Evolutionary conservation across 2,113 vertebrate genomes (phyloP).

Genomic region (Carlito syrichta): DNA sequence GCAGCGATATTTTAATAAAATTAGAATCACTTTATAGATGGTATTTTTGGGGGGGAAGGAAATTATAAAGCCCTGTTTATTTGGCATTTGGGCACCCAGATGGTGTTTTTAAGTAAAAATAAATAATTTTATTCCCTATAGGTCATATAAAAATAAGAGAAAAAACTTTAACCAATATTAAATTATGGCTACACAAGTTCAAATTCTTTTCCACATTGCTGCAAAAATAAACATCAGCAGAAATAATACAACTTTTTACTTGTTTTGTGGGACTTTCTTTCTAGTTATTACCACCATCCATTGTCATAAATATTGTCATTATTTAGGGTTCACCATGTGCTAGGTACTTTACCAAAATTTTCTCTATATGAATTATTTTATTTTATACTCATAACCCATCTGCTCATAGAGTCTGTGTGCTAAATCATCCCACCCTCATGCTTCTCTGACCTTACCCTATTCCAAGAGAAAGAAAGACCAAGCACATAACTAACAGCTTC

Average conservation of each 20-base stretch:
- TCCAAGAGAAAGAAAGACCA: neutral
- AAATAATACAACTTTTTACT: neutral
- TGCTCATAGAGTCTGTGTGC: neutral
- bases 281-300: neutral
- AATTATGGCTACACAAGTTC: neutral
- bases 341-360: neutral
- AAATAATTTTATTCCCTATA: neutral
- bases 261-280: neutral
- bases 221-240: neutral
- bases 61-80: too few species aligned
- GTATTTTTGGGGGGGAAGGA: too few species aligned
- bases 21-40: neutral
- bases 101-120: neutral
- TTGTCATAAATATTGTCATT: neutral
- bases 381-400: neutral
- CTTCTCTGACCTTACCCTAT: neutral
- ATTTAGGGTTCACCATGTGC: neutral
- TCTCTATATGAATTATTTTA: neutral
- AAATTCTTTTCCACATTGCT: neutral
- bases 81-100: too few species aligned
- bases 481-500: neutral
- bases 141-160: neutral
- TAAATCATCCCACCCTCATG: neutral
- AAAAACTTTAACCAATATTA: neutral
- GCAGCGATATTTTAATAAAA: constrained; percentile 8